Conservation (phyloP, 2,888 invertebrate species). For the Parnassius mnemosyne region DNA sequence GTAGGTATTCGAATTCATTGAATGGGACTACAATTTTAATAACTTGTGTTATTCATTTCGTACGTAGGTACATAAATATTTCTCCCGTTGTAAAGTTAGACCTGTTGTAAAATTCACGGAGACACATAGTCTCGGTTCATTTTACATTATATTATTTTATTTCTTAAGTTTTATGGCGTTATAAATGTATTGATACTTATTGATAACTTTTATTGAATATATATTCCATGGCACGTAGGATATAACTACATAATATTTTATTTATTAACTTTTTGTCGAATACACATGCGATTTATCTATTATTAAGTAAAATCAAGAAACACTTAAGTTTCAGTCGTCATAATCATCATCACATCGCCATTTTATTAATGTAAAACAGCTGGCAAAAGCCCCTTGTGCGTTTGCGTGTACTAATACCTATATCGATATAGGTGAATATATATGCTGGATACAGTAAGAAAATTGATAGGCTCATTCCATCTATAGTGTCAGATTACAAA, state of each 20-base stretch:
- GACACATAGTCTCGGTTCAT: constrained; percentile 20
- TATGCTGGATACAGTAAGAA: not conserved
- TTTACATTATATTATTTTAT: constrained; percentile 8
- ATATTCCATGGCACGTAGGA: no score
- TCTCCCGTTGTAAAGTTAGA: constrained; percentile 13
- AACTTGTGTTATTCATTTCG: constrained; percentile 20
- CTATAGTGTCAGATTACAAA: constrained; percentile 44
- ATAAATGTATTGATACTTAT: constrained; percentile 46
- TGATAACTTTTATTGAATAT: constrained; percentile 32
- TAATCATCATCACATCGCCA: no score
- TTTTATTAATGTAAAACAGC: no score
- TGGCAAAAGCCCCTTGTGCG: no score
- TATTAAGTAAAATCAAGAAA: no score
- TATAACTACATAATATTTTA: no score
- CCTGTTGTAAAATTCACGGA: constrained; percentile 21
- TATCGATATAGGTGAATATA: not conserved
- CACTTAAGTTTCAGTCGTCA: no score
- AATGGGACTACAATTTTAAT: constrained; percentile 26
- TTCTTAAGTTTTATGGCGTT: constrained; percentile 32
- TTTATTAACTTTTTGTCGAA: no score
- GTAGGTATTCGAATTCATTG: constrained; percentile 19
- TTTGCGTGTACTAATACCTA: no score
- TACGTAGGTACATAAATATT: constrained; percentile 22
- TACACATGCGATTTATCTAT: no score
- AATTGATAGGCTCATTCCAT: constrained; percentile 37